phyloP scores from a whole-genome alignment of 1,140 invertebrate species.

The Stenopsyche tienmushanensis region DNA sequence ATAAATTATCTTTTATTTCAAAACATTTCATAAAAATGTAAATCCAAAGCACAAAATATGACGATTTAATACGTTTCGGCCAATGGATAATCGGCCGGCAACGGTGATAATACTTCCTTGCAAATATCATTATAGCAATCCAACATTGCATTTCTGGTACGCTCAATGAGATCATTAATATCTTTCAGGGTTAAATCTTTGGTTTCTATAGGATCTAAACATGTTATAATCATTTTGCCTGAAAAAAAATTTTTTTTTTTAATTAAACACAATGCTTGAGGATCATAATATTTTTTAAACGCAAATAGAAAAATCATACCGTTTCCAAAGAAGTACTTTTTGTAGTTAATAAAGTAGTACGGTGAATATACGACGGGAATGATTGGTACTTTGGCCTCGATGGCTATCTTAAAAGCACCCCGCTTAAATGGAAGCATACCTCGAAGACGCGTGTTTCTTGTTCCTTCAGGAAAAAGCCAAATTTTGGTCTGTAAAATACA shows the following conservation, averaged over 20 bases:
- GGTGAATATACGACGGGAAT: conserved; percentile 72
- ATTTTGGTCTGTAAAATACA: conserved; percentile 59
- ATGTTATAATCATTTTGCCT: conserved; percentile 79
- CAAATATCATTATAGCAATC: conserved; percentile 65
- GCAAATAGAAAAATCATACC: conserved; percentile 42
- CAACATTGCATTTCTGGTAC: conserved; percentile 64
- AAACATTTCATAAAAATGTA: too few species aligned
- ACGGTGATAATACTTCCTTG: conserved; percentile 60
- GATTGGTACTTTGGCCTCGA: conserved; percentile 69
- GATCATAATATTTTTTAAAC: too few species aligned
- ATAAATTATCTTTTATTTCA: too few species aligned
- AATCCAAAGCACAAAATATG: too few species aligned
- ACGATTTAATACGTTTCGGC: too few species aligned
- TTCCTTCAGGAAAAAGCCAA: conserved; percentile 67
- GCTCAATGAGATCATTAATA: conserved; percentile 69
- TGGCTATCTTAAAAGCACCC: conserved; percentile 75
- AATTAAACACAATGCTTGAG: background rate
- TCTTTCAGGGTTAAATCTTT: conserved; percentile 71
- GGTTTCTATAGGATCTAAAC: conserved; percentile 76
- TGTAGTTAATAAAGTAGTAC: conserved; percentile 59
- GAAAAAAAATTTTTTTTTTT: conserved; percentile 47
- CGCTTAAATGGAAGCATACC: conserved; percentile 65
- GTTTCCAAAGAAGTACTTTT: conserved; percentile 53
- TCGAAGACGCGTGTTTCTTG: conserved; percentile 55
- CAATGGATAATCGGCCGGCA: conserved; percentile 53